Evolutionary conservation across 2,888 invertebrate genomes (phyloP), one percentile per base, ranked within the genome.

Genomic region (Parascotia fuliginaria): DNA sequence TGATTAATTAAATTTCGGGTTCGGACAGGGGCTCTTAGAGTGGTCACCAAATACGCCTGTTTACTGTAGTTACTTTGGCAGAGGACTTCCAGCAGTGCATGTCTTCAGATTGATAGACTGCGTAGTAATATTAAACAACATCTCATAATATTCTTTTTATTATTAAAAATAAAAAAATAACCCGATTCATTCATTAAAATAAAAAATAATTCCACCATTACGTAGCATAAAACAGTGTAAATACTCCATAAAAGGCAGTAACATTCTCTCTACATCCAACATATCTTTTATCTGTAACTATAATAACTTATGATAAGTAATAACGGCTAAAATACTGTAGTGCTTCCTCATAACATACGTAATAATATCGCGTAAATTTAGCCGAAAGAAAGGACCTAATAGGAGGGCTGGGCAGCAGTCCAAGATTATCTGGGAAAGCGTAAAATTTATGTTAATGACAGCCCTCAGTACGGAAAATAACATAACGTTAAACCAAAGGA

Each of bases 381-480:
- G 70, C 50, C 56, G 60, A 71, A 70, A 78, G 69, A 75, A 73
- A 80, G 77, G 73, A 75, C 73, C 77, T 83, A 82, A 84, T 81
- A 79, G 73, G 53, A 79, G 78, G 79, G 79, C 77, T 71, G 83
- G 80, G 82, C 82, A 81, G 65, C 65, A 74, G 79, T 82, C 84
- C 82, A 81, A 81, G 81, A 79, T 85, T 86, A 86, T 86, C 81
- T 84, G 70, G 72, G 75, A 77, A 80, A 67, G 78, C 85, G 85
- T 85, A 83, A 85, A 87, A 87, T 87, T 87, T 87, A 87, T 87
- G 87, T 87, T 87, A 88, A 88, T 87, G 85, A 87, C 75, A 63
- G 15, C 77, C 52, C 74, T 73, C 71, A 70, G 65, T 73, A 77
- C 72, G 78, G 78, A 75, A 82, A 84, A 80, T 80, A 83, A 78